These are phyloP conservation scores for Pediacus dermestoides DNA, from an alignment of 2,888 invertebrate species.

Conservation along the genomic window DNA sequence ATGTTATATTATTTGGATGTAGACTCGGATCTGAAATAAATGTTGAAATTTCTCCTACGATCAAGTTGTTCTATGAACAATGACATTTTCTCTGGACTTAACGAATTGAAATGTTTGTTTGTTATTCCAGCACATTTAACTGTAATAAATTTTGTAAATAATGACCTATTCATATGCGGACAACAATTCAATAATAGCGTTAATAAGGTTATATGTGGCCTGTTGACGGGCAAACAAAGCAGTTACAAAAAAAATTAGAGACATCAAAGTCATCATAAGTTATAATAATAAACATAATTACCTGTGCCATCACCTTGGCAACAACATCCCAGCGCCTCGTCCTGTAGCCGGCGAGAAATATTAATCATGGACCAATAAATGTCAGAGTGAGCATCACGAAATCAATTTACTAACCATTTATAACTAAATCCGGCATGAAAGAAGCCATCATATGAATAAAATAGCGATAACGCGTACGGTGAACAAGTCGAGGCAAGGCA, in stretches of 20 bases:
- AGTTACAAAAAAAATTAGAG: slow-evolving; percentile 18
- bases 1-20: too few species aligned
- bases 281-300: slow-evolving; percentile 35
- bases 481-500: slow-evolving; percentile 28
- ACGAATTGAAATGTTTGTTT: too few species aligned
- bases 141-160: too few species aligned
- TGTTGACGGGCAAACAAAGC: slow-evolving; percentile 22
- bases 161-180: too few species aligned
- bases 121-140: too few species aligned
- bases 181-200: slow-evolving; percentile 20
- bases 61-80: too few species aligned
- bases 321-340: slow-evolving; percentile 25
- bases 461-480: slow-evolving; percentile 45
- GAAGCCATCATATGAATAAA: slow-evolving; percentile 48
- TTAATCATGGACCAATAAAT: slow-evolving; percentile 45
- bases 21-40: too few species aligned
- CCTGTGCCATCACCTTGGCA: slow-evolving; percentile 24
- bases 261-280: slow-evolving; percentile 25
- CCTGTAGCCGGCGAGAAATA: slow-evolving; percentile 39
- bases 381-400: slow-evolving; percentile 36
- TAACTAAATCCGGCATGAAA: slow-evolving; percentile 44
- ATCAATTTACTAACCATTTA: slow-evolving; percentile 48
- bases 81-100: too few species aligned
- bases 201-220: slow-evolving; percentile 26
- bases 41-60: too few species aligned